Conservation (phyloP, 2,113 vertebrate genomes). For the Oncorhynchus nerka region DNA sequence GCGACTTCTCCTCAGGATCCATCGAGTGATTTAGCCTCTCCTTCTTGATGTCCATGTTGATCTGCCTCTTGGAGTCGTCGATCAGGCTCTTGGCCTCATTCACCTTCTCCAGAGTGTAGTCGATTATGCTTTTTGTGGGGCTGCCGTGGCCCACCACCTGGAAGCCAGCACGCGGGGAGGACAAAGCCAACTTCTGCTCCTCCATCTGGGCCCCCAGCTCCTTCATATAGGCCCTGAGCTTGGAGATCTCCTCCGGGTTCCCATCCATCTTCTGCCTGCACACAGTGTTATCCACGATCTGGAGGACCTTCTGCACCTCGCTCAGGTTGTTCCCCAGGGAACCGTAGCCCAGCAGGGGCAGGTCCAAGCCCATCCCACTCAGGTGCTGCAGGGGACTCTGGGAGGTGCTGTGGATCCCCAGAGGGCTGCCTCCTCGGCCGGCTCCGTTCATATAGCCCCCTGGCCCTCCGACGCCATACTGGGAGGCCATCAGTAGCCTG, state of each 20-base stretch:
- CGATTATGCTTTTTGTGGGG: constrained; percentile 94
- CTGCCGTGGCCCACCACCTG: constrained; percentile 85
- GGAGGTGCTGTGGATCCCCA: constrained; percentile 84
- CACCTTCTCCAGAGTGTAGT: constrained; percentile 94
- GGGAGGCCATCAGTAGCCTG: constrained; percentile 85
- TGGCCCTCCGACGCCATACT: constrained; percentile 80
- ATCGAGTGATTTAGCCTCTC: constrained; percentile 84
- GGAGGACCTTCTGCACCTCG: constrained; percentile 93
- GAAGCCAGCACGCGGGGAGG: constrained; percentile 84
- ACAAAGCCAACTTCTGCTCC: constrained; percentile 80
- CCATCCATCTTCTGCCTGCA: constrained; percentile 91
- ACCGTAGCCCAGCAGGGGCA: constrained; percentile 81
- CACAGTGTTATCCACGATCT: constrained; percentile 95
- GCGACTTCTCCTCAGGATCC: constrained; percentile 84
- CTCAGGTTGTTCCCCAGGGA: constrained; percentile 85
- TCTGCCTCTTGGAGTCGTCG: constrained; percentile 86
- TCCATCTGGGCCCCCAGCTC: constrained; percentile 88
- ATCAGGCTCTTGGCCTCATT: constrained; percentile 94
- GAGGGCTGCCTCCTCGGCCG: constrained; percentile 83
- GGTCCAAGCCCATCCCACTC: constrained; percentile 86
- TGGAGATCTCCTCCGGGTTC: constrained; percentile 88
- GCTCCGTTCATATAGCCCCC: constrained; percentile 86
- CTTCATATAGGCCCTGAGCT: constrained; percentile 93
- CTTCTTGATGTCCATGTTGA: constrained; percentile 83
- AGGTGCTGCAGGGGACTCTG: constrained; percentile 91